These are phyloP conservation scores for Buceros bicornis DNA, from an alignment of 2,797 vertebrate species.

Conservation along the genomic window DNA sequence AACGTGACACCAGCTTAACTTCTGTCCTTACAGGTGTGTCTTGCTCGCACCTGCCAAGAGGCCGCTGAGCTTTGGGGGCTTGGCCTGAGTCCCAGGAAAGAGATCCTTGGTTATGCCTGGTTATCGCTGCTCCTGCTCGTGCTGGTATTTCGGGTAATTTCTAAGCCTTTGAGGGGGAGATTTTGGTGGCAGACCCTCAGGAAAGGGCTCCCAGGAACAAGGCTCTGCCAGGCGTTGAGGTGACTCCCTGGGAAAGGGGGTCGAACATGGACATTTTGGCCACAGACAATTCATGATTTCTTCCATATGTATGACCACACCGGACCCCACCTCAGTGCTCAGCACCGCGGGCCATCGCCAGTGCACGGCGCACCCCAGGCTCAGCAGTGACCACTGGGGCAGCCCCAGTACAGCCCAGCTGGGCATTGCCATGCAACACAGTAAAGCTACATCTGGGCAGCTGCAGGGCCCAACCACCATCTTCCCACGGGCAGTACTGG, in stretches of 20 bases:
- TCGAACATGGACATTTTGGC: fast-evolving
- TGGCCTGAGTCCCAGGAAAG: background rate
- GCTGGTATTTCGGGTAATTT: background rate
- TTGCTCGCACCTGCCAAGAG: background rate
- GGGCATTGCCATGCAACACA: background rate
- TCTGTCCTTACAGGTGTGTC: fast-evolving
- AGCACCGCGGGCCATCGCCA: fast-evolving
- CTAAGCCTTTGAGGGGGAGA: background rate
- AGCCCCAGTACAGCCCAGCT: background rate
- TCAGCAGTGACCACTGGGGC: fast-evolving
- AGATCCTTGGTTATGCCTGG: background rate
- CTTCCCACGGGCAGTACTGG: background rate
- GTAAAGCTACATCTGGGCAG: background rate
- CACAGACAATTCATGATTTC: background rate
- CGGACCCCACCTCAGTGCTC: background rate
- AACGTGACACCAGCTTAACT: fast-evolving
- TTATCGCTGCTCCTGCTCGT: background rate
- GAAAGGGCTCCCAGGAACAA: background rate
- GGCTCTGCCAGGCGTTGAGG: fast-evolving
- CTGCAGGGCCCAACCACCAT: background rate
- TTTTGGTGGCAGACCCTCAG: background rate
- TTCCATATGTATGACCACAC: fast-evolving
- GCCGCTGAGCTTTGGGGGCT: background rate
- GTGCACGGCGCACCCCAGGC: fast-evolving
- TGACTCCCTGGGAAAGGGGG: too few species aligned